These are phyloP conservation scores for Tillus elongatus DNA, from an alignment of 2,888 invertebrate species.

Conservation along the genomic window DNA sequence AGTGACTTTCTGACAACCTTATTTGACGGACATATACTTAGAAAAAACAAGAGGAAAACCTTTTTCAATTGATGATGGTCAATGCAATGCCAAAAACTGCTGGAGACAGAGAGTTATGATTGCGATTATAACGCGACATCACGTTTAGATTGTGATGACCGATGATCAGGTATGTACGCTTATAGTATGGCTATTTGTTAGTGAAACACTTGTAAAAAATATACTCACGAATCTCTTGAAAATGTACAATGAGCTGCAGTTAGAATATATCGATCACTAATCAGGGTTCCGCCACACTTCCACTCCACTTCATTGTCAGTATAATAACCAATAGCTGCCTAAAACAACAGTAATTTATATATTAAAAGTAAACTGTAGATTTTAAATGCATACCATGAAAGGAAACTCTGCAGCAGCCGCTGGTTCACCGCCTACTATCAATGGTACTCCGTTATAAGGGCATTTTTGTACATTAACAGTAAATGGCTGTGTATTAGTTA, in stretches of 20 bases:
- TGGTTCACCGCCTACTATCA: conserved; percentile 51
- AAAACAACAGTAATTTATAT: conserved; percentile 20
- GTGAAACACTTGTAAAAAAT: conserved; percentile 6
- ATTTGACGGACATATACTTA: too few relatives aligned
- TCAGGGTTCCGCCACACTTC: conserved; percentile 49
- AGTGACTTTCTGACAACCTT: too few relatives aligned
- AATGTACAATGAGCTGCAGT: conserved; percentile 52
- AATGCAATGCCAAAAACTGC: too few relatives aligned
- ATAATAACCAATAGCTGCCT: conserved; percentile 41
- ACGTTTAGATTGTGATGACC: too few relatives aligned
- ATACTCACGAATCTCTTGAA: conserved; percentile 29
- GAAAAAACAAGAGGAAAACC: too few relatives aligned
- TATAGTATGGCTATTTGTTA: too few relatives aligned
- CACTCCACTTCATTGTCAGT: conserved; percentile 30
- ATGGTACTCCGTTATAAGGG: conserved; percentile 43
- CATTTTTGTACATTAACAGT: conserved; percentile 46
- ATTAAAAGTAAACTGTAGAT: background rate
- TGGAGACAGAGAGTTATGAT: too few relatives aligned
- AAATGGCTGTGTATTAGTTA: conserved; percentile 43
- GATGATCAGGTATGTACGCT: too few relatives aligned
- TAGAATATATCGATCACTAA: conserved; percentile 46
- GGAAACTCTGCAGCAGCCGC: conserved; percentile 51
- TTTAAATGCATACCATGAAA: conserved; percentile 47
- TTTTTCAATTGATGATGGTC: too few relatives aligned
- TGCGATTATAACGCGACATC: too few relatives aligned